Base-by-base conservation (phyloP, 64 coral and sea anemone species). In the Pachyseris speciosa region DNA sequence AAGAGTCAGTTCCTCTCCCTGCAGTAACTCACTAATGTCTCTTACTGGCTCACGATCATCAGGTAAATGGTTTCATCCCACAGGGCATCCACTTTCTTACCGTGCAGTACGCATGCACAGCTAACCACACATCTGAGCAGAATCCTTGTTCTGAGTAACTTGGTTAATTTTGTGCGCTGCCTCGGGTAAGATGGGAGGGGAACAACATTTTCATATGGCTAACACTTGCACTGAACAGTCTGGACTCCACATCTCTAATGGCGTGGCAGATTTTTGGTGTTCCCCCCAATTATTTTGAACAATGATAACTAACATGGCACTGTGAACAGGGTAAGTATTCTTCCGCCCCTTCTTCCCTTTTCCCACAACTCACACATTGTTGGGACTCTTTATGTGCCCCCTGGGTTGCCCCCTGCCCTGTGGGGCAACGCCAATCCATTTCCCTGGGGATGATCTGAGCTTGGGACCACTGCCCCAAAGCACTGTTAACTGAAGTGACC, bases 11-110 rank as follows among this genome's bases (percentile, higher is more conserved):
- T 85, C 83, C 34, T 26, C 24, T 45, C n/a, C 59, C 26, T 40
- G 58, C 13, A 85, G 41, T 60, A 85, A 47, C 19, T 51, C 51
- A 44, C 64, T 59, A 40, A 84, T 39, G 22, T 39, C 59, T 39
- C 80, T 84, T 58, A 84, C 42, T n/a, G 51, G 80, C 31, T 53
- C 45, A 34, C 28, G n/a, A n/a, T n/a, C n/a, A n/a, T n/a, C 80
- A 63, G 47, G 80, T 34, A 84, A 39, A 52, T 84, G 36, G 25
- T 30, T 53, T 15, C 63, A 38, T 67, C 83, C 57, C 83, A 85
- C 37, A 85, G 64, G 9, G 83, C 51, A 66, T 85, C 38, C 24
- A 69, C 58, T 25, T 67, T 85, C 43, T 41, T 51, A 32, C 77
- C 77, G 19, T 80, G 49, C 37, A 80, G 44, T 37, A 55, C n/a